Evolutionary conservation across 2,113 vertebrate species (phyloP).

Genomic region (Pelobates fuscus): DNA sequence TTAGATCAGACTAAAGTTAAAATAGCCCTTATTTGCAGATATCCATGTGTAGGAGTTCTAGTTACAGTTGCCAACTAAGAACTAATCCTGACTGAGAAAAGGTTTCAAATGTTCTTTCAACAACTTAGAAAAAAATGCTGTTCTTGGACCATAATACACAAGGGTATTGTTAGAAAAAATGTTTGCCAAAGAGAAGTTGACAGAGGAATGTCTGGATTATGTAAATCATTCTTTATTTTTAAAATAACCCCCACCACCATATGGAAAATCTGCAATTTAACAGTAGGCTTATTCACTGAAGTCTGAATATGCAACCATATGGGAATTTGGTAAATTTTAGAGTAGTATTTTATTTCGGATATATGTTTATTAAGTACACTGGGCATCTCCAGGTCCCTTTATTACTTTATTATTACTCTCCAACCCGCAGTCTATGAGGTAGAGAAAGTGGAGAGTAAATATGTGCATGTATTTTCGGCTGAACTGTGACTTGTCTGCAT

Average conservation of each 20-base stretch:
- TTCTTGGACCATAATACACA: constrained; percentile 40
- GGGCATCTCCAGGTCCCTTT: too few species aligned
- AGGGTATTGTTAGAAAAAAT: constrained; percentile 34
- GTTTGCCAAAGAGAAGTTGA: constrained; percentile 34
- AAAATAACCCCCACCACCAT: too few species aligned
- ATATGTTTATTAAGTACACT: too few species aligned
- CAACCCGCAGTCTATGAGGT: too few species aligned
- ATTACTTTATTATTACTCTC: too few species aligned
- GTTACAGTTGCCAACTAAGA: constrained; percentile 23
- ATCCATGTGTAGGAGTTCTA: constrained; percentile 25
- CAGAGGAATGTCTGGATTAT: constrained; percentile 42
- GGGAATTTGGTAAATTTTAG: too few species aligned
- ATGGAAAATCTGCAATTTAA: constrained; percentile 23
- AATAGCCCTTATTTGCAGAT: constrained; percentile 30
- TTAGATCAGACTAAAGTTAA: constrained; percentile 34
- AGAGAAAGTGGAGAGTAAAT: too few species aligned
- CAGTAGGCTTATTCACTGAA: too few species aligned
- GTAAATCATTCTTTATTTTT: constrained; percentile 26
- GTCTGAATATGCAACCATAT: too few species aligned
- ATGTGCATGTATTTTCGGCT: too few species aligned
- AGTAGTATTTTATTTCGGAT: too few species aligned
- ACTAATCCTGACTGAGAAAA: constrained; percentile 18
- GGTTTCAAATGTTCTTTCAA: constrained; percentile 32
- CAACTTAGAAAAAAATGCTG: constrained; percentile 19
- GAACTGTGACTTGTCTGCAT: too few species aligned